phyloP scores from a whole-genome alignment of 64 coral and sea anemone genomes.

The Hydrozoanthus tunicans region DNA sequence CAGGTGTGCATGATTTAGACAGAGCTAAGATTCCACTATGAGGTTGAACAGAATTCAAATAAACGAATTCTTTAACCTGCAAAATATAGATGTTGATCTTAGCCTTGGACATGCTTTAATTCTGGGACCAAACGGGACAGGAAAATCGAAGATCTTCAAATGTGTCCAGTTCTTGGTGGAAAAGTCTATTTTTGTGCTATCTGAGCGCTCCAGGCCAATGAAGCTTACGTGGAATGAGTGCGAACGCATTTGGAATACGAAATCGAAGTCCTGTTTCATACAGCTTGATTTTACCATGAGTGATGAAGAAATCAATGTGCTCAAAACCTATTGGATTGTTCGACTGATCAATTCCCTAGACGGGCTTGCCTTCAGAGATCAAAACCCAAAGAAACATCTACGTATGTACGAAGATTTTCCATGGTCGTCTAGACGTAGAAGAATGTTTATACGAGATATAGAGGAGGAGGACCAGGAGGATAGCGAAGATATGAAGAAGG shows the following conservation, averaged over 20 bases:
- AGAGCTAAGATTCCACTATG: not conserved
- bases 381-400: not conserved
- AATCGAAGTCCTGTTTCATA: not conserved
- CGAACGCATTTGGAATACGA: not conserved
- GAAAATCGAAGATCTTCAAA: conserved; percentile 22
- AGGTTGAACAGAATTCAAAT: not conserved
- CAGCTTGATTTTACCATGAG: conserved; percentile 8
- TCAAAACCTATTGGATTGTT: not conserved
- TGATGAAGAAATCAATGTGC: not conserved
- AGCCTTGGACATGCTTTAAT: conserved; percentile 10
- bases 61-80: conserved; percentile 1
- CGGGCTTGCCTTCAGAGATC: not conserved
- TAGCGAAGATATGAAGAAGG: too few relatives aligned
- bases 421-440: too few relatives aligned
- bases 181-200: too few relatives aligned
- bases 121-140: conserved; percentile 31
- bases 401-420: not conserved
- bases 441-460: too few relatives aligned
- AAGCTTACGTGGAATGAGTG: not conserved
- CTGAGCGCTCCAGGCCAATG: too few relatives aligned
- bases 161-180: conserved; percentile 27
- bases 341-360: not conserved
- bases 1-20: too few relatives aligned
- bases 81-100: conserved; percentile 1
- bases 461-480: too few relatives aligned